Percentiles rank a stretch among this genome's conserved stretches.
Conservation (phyloP, 1,140 invertebrate species). For the Ylistrum balloti region DNA sequence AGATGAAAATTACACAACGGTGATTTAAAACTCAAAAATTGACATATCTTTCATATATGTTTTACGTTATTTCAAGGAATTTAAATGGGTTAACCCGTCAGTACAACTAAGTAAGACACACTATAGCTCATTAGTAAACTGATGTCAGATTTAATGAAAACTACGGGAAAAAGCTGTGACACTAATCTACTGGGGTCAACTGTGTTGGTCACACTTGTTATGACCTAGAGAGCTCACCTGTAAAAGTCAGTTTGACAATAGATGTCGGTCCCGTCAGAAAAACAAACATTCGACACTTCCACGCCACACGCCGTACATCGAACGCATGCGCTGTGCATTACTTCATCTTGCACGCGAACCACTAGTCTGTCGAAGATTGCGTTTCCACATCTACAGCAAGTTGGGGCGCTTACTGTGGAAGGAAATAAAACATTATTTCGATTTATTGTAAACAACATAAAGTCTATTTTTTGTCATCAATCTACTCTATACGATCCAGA, state of each 20-base stretch:
- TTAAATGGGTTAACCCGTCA: no score
- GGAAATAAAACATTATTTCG: neutral
- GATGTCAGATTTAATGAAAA: neutral
- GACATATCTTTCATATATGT: no score
- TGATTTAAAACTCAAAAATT: no score
- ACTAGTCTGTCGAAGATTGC: neutral
- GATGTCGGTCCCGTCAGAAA: constrained; percentile 44
- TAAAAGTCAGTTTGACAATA: constrained; percentile 48
- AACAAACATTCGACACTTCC: constrained; percentile 47
- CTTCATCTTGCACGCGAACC: constrained; percentile 37
- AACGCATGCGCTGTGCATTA: constrained; percentile 52
- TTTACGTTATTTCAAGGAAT: no score
- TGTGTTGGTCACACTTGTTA: neutral
- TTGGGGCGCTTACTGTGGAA: neutral
- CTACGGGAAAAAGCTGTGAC: neutral
- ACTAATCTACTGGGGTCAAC: neutral
- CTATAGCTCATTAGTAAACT: no score
- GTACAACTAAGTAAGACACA: no score
- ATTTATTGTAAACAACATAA: no score
- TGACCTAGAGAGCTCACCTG: constrained; percentile 37
- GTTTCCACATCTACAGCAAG: neutral
- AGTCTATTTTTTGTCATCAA: no score
- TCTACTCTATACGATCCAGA: no score
- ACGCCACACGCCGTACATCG: constrained; percentile 48
- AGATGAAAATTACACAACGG: constrained; percentile 10